Percentiles rank a stretch among this genome's conserved stretches.
phyloP scores from a whole-genome alignment of 2,797 vertebrate species.

The Pipistrellus pygmaeus region DNA sequence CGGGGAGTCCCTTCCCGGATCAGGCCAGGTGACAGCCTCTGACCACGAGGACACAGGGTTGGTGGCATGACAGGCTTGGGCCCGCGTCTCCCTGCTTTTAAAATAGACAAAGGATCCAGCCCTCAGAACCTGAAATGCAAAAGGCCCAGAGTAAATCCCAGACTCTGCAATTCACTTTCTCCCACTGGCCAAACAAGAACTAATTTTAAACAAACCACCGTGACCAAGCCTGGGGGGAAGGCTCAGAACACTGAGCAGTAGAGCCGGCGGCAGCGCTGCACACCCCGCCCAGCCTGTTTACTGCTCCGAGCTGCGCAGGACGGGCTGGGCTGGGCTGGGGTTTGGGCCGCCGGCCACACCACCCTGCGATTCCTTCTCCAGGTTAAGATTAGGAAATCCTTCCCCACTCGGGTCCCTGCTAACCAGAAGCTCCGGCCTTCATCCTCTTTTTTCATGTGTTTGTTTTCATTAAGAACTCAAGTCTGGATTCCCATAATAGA shows the following conservation, averaged over 20 bases:
- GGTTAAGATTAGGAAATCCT: conserved; percentile 49
- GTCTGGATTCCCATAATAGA: conserved; percentile 47
- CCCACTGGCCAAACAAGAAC: conserved; percentile 62
- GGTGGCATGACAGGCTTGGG: neutral
- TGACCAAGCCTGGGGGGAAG: neutral
- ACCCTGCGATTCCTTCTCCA: conserved; percentile 61
- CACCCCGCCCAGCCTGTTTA: conserved; percentile 44
- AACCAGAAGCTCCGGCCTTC: neutral
- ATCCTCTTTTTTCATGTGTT: neutral
- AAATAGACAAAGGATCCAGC: neutral
- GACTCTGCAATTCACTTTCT: conserved; percentile 44
- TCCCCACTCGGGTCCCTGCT: neutral
- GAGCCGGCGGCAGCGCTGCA: neutral
- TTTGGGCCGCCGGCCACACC: conserved; percentile 21
- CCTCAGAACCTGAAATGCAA: conserved; percentile 38
- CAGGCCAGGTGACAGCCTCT: neutral
- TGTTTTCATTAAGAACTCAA: conserved; percentile 40
- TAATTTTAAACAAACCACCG: conserved; percentile 77
- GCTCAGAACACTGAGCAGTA: neutral
- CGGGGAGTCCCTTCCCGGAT: neutral
- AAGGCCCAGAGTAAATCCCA: conserved; percentile 23
- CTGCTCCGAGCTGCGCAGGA: neutral
- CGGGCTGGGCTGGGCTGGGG: neutral
- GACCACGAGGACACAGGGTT: neutral
- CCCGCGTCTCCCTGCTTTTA: neutral